phyloP scores from a whole-genome alignment of 2,113 vertebrate species.

The Lagopus leucura region DNA sequence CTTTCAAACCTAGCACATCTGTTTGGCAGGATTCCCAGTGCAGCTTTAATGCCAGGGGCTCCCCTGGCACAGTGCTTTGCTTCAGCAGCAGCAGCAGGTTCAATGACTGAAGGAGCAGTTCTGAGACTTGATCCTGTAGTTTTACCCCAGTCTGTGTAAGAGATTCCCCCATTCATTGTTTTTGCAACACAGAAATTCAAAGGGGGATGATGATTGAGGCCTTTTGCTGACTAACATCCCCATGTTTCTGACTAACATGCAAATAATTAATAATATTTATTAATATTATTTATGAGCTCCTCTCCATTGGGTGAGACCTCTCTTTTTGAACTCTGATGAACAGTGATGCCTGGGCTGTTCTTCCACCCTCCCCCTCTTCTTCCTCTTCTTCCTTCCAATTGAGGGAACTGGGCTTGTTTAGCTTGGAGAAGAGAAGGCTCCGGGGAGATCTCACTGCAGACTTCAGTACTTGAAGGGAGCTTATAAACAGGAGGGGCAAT shows the following conservation, averaged over 20 bases:
- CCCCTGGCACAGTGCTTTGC: not conserved
- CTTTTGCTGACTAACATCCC: not conserved
- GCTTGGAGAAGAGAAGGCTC: no score
- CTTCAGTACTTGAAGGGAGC: no score
- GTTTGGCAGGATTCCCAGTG: not conserved
- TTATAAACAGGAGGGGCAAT: no score
- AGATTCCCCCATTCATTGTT: not conserved
- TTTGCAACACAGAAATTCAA: not conserved
- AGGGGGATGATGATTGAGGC: not conserved
- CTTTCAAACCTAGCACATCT: not conserved
- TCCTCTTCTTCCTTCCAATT: not conserved
- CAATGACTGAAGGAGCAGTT: not conserved
- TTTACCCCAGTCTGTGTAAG: not conserved
- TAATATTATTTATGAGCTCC: not conserved
- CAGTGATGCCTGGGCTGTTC: not conserved
- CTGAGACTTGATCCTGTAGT: not conserved
- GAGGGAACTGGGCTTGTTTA: no score
- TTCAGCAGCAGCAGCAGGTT: not conserved
- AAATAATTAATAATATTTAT: not conserved
- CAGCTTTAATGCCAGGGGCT: not conserved
- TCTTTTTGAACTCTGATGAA: not conserved
- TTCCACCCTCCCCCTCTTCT: not conserved
- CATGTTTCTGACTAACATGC: not conserved
- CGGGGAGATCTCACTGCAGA: no score
- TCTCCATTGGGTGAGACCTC: accelerated